Base-by-base conservation (phyloP, 2,113 vertebrate genomes). In the Onychostruthus taczanowskii region DNA sequence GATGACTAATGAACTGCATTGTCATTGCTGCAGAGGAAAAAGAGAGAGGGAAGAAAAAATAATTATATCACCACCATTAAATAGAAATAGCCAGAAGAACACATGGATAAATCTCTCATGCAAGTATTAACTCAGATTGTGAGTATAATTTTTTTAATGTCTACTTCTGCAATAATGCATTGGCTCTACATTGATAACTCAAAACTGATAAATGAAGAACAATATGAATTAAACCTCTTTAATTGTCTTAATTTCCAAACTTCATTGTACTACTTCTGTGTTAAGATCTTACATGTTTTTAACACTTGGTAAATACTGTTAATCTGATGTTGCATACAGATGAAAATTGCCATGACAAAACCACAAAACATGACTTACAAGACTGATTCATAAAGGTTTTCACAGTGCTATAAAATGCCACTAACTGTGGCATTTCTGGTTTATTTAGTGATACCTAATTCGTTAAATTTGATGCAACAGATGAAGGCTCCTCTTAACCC, bases 1-100 rank as follows among this genome's bases (percentile, higher is more conserved):
- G 94, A 76, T 98, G 98, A 39, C 97, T 98, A 53, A 98, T 98
- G 91, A 98, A 98, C 74, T 98, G 97, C 97, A 98, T 98, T 74
- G 98, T 98, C 98, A 98, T 98, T 88, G 98, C 97, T 98, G 94
- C 21, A 88, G 76, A 81, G 58, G 5, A 79, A 75, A 73, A 89
- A 91, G 7, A 81, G 5, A 50, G 6, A 82, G 10, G 10, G 61
- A 35, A 73, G 7, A 10, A 41, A 41, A 90, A 61, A 16, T 0
- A 66, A 16, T 37, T 1, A 6, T 59, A 35, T 28, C 39, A 24
- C 4, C 24, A 11, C 9, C 9, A 74, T 61, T 37, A 67, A 69
- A 46, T 9, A 12, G 37, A 39, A 87, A 21, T 3, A 33, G 15
- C 9, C 3, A 64, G 52, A 55, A 87, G 28, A 87, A 46, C 9